Base-by-base conservation (phyloP, 2,888 invertebrate genomes). In the Lampropteryx suffumata region DNA sequence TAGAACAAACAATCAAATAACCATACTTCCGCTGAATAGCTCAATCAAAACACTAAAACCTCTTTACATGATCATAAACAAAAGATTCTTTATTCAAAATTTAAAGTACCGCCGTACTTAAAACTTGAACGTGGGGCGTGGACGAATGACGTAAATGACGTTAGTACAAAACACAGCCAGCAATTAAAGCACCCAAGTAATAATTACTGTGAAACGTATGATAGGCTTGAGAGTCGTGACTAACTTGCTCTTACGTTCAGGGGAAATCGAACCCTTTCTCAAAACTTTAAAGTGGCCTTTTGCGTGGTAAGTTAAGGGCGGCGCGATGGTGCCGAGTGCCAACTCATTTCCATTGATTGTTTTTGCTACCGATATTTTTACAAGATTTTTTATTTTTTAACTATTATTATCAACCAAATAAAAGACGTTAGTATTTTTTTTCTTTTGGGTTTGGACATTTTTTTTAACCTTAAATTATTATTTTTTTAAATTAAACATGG, bases 31-130 rank as follows among this genome's bases (percentile, higher is more conserved):
- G 82, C 70, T 72, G 67, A 76, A 76, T 71, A 65, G 69, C 68
- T 82, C 80, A 81, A 84, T 84, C 82, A 79, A 71, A 65, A 61
- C 73, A 73, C 74, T 76, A 67, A 71, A 69, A 69, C 69, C 81
- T 83, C 80, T 76, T 57, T 79, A 82, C 78, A 77, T 71, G 70
- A 68, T 59, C 67, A 80, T 85, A 87, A 87, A 88, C 87, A 88
- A 87, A 84, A 72, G 67, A 71, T 62, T 72, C 77, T 80, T 82
- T 84, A 79, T 83, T 64, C 64, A 73, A 55, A 60, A 48, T 54
- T 43, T 44, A 45, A 56, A 57, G 54, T 57, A 59, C 49, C 54
- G 55, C 50, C 50, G 73, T 62, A 55, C 59, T 62, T 59, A 53
- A 52, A 56, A 54, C 52, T 57, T 55, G 54, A 76, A 74, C 71